These are phyloP conservation scores for Opisthocomus hoazin DNA, from an alignment of 2,113 vertebrate species.

Conservation along the genomic window DNA sequence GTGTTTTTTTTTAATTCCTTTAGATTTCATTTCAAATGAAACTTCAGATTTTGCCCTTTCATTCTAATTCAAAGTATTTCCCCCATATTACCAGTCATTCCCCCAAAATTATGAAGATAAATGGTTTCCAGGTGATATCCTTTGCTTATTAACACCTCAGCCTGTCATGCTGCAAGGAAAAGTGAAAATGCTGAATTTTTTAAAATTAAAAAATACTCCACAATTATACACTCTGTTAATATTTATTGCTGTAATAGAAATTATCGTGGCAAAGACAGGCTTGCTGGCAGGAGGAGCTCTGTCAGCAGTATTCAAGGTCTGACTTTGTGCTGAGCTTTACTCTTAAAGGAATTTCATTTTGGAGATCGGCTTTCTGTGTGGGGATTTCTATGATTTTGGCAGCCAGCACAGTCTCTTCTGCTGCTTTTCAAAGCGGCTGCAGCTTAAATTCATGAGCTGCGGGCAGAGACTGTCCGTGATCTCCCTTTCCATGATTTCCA, in stretches of 20 bases:
- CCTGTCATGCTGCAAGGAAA: background rate
- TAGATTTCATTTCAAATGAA: background rate
- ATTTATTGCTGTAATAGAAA: background rate
- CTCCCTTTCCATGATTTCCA: background rate
- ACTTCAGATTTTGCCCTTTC: background rate
- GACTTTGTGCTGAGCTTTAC: background rate
- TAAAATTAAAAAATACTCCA: background rate
- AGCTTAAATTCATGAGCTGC: background rate
- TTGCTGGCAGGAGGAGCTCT: background rate
- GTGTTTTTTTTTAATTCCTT: background rate
- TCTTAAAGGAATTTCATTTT: background rate
- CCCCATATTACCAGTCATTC: background rate
- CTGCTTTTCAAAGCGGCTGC: background rate
- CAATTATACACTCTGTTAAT: background rate
- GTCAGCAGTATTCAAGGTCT: background rate
- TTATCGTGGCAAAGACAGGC: background rate
- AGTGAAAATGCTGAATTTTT: background rate
- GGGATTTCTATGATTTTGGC: background rate
- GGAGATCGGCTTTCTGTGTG: background rate
- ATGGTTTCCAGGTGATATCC: background rate
- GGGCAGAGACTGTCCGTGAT: background rate
- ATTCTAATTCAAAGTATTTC: background rate
- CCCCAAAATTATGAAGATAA: background rate
- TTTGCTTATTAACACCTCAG: background rate
- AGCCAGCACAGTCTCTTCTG: rapidly evolving